Conservation (phyloP, 2,797 vertebrate genomes). For the Rhinella marina region DNA sequence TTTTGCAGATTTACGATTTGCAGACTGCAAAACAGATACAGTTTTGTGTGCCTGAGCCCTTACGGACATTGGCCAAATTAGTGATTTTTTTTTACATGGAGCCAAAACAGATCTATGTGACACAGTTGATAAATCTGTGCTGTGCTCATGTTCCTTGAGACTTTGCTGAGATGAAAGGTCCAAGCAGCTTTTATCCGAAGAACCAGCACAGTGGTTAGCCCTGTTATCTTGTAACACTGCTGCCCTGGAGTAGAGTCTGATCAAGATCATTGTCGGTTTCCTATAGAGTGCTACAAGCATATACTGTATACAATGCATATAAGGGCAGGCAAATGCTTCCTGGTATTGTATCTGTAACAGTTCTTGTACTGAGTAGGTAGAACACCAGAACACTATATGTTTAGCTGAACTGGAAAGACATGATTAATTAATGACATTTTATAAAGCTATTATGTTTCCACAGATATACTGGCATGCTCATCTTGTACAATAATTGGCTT, state of each 20-base stretch:
- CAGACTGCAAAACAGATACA: too few relatives aligned
- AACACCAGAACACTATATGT: not conserved
- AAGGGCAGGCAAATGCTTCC: too few relatives aligned
- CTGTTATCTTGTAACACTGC: not conserved
- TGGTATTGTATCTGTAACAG: not conserved
- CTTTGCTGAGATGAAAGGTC: too few relatives aligned
- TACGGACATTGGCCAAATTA: too few relatives aligned
- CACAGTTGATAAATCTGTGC: too few relatives aligned
- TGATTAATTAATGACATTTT: not conserved
- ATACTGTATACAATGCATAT: too few relatives aligned
- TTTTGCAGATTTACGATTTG: too few relatives aligned
- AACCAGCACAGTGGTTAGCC: not conserved
- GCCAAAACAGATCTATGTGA: too few relatives aligned
- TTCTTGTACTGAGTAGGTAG: not conserved
- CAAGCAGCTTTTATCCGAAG: too few relatives aligned
- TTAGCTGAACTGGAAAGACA: not conserved
- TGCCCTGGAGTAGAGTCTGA: not conserved
- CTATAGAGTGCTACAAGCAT: not conserved
- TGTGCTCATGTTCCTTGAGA: too few relatives aligned
- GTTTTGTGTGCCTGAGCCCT: too few relatives aligned
- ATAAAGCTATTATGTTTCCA: not conserved
- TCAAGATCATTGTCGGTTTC: not conserved
- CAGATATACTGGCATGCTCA: not conserved
- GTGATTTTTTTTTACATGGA: too few relatives aligned
- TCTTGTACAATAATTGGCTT: not conserved